phyloP scores from a whole-genome alignment of 2,113 vertebrate species.

The Entomyzon cyanotis region DNA sequence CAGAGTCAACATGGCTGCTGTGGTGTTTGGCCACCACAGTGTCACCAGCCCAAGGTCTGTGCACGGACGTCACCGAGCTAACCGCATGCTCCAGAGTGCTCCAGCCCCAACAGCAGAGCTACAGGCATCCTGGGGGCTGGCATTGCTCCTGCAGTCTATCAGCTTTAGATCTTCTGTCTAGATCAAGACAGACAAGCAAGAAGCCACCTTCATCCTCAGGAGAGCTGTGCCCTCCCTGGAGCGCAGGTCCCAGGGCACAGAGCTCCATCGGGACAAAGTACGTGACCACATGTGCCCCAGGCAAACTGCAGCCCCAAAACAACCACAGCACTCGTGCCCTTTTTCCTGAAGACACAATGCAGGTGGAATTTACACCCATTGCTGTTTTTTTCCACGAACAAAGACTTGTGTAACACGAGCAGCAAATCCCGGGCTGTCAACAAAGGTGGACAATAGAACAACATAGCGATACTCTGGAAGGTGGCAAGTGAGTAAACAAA shows the following conservation, averaged over 20 bases:
- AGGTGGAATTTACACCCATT: neutral
- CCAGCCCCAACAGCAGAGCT: neutral
- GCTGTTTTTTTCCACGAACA: neutral
- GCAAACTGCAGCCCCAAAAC: neutral
- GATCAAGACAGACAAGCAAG: neutral
- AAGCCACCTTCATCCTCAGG: conserved; percentile 10
- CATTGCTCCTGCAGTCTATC: neutral
- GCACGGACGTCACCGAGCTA: accelerated
- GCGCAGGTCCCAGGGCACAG: neutral
- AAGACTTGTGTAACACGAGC: accelerated
- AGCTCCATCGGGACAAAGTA: neutral
- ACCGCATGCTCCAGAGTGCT: accelerated
- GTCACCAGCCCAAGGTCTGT: neutral
- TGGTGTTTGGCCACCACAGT: neutral
- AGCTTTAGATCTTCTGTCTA: neutral
- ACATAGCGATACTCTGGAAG: accelerated
- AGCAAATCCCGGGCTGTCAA: neutral
- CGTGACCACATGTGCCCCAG: accelerated
- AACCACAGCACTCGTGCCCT: neutral
- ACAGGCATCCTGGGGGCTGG: neutral
- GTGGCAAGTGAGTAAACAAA: conserved; percentile 36
- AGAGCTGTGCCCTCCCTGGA: neutral
- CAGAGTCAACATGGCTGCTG: neutral
- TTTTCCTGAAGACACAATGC: neutral
- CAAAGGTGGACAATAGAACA: neutral